Conservation (phyloP, 1,140 invertebrate genomes). For the Gryllus bimaculatus region DNA sequence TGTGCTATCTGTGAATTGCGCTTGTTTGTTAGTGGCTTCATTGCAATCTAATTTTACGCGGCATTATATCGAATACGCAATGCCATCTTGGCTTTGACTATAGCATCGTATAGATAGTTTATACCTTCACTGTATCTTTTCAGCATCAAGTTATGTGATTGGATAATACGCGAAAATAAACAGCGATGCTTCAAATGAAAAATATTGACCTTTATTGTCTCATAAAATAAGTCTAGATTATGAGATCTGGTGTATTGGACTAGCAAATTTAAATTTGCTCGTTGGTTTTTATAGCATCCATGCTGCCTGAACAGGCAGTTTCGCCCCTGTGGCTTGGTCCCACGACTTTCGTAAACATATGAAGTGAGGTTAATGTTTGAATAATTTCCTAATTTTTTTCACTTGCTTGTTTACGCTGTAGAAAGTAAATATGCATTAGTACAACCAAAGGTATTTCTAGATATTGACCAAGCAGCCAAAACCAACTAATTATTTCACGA, state of each 20-base stretch:
- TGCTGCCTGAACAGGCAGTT: background rate
- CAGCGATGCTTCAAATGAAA: background rate
- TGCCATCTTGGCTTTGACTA: background rate
- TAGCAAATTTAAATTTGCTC: background rate
- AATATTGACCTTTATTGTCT: background rate
- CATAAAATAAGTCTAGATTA: background rate
- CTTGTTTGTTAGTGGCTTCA: background rate
- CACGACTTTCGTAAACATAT: background rate
- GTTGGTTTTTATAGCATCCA: background rate
- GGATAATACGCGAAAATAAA: background rate
- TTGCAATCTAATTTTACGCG: background rate
- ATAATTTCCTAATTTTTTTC: background rate
- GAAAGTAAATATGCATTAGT: too few species aligned
- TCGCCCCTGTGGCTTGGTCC: background rate
- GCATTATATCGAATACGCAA: background rate
- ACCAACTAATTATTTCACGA: slow-evolving; percentile 23
- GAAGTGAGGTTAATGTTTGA: background rate
- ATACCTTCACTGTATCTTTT: background rate
- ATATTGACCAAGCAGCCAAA: too few species aligned
- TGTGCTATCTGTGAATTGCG: background rate
- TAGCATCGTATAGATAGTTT: background rate
- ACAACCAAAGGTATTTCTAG: too few species aligned
- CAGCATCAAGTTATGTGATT: background rate
- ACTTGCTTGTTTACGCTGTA: too few species aligned
- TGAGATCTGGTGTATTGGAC: background rate